Percentiles rank a stretch among this genome's conserved stretches.
These are phyloP conservation scores for Biston stratarius DNA, from an alignment of 2,888 invertebrate genomes.

Conservation along the genomic window DNA sequence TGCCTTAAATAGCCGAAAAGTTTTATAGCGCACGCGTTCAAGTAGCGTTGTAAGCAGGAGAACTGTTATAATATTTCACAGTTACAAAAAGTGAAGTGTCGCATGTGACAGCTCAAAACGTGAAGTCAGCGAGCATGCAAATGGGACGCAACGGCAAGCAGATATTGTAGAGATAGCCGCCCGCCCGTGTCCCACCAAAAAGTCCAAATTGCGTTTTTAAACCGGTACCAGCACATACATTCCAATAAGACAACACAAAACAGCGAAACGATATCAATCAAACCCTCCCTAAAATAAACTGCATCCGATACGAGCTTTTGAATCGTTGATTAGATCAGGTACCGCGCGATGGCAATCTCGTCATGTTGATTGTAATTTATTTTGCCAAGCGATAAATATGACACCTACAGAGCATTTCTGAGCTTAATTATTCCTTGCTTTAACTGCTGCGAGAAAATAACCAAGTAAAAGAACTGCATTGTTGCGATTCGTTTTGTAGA, in stretches of 20 bases:
- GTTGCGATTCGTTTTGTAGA: constrained; percentile 63
- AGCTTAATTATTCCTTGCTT: constrained; percentile 20
- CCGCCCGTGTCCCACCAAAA: constrained; percentile 47
- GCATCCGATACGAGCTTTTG: constrained; percentile 42
- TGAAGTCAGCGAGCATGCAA: constrained; percentile 54
- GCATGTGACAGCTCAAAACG: constrained; percentile 46
- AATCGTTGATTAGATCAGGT: constrained; percentile 33
- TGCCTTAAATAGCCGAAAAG: neutral
- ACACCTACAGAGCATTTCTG: constrained; percentile 9
- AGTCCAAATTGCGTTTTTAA: constrained; percentile 50
- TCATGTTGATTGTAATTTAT: constrained; percentile 26
- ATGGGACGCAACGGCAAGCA: constrained; percentile 52
- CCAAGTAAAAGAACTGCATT: constrained; percentile 48
- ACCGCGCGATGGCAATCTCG: constrained; percentile 15
- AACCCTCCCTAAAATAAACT: constrained; percentile 50
- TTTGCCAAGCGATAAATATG: constrained; percentile 21
- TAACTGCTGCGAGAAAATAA: constrained; percentile 31
- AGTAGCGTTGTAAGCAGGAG: constrained; percentile 8
- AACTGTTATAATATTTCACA: constrained; percentile 46
- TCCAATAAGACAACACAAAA: constrained; percentile 39
- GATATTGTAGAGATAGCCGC: constrained; percentile 48
- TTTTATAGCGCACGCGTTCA: neutral
- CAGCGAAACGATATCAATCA: constrained; percentile 53
- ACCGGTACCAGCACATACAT: constrained; percentile 55
- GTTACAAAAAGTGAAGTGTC: constrained; percentile 51